Conservation (phyloP, 2,113 vertebrate species). For the Sander vitreus region DNA sequence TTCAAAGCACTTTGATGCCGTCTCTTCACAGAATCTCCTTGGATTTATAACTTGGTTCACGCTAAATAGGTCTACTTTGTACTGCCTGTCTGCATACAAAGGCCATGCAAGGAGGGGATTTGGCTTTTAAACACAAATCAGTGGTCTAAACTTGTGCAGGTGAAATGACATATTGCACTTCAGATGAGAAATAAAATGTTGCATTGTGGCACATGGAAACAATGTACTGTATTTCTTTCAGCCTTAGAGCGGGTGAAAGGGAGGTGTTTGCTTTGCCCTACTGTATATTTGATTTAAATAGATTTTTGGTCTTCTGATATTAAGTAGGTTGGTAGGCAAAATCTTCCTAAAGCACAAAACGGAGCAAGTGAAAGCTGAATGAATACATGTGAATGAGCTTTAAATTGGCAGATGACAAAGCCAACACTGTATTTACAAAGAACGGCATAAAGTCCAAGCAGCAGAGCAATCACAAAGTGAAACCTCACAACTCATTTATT, state of each 20-base stretch:
- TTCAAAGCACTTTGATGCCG: slow-evolving; percentile 57
- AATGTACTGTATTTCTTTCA: neutral
- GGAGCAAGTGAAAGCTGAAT: slow-evolving; percentile 8
- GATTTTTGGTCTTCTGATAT: slow-evolving; percentile 10
- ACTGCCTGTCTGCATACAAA: slow-evolving; percentile 42
- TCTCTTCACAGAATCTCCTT: slow-evolving; percentile 47
- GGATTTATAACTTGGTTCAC: slow-evolving; percentile 34
- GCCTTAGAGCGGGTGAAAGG: slow-evolving; percentile 7
- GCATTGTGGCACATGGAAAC: neutral
- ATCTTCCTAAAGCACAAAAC: neutral
- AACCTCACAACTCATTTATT: neutral
- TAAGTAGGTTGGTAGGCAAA: neutral
- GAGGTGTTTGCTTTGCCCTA: neutral
- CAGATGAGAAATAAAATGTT: neutral
- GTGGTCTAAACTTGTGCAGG: neutral
- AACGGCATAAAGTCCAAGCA: neutral
- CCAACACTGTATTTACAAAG: neutral
- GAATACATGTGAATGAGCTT: slow-evolving; percentile 8
- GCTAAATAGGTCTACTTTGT: slow-evolving; percentile 41
- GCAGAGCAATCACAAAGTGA: neutral
- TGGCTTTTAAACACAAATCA: slow-evolving; percentile 20
- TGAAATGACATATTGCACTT: neutral
- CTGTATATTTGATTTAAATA: slow-evolving; percentile 13
- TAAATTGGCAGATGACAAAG: slow-evolving; percentile 9
- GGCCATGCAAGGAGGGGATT: slow-evolving; percentile 12